A percentile compares a stretch with the other conserved stretches of the same genome.
phyloP scores from a whole-genome alignment of 1,140 invertebrate species.

The Calephelis nemesis region DNA sequence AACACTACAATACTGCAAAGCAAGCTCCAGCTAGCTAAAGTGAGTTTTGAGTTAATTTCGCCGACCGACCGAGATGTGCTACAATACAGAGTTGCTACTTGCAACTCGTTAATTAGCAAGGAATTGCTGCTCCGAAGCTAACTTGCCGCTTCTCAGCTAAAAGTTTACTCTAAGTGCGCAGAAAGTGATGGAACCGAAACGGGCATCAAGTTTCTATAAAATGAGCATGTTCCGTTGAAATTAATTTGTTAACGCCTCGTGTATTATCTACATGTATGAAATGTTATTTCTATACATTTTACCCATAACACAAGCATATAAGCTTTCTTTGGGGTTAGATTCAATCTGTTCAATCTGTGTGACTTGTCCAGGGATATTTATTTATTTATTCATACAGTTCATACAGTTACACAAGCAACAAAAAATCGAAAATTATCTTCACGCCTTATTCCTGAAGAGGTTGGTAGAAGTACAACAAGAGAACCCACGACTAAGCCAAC shows the following conservation, averaged over 20 bases:
- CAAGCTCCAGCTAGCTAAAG: conserved; percentile 5
- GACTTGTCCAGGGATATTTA: too few relatives aligned
- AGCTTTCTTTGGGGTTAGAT: too few relatives aligned
- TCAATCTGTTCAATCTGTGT: too few relatives aligned
- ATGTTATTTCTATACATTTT: too few relatives aligned
- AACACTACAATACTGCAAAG: conserved; percentile 1
- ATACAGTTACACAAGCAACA: too few relatives aligned
- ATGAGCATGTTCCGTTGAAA: conserved; percentile 2
- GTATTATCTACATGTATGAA: too few relatives aligned
- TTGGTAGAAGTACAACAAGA: too few relatives aligned
- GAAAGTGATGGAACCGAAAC: conserved; percentile 14
- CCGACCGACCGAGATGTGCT: conserved; percentile 17
- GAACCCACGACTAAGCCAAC: too few relatives aligned
- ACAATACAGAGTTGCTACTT: conserved; percentile 16
- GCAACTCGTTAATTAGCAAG: conserved; percentile 18
- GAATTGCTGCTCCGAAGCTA: conserved; percentile 17
- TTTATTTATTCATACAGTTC: too few relatives aligned
- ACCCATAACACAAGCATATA: too few relatives aligned
- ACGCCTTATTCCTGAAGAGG: too few relatives aligned
- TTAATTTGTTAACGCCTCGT: not conserved
- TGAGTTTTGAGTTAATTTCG: conserved; percentile 17
- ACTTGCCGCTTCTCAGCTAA: conserved; percentile 15
- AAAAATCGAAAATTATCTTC: too few relatives aligned
- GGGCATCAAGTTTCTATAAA: conserved; percentile 2
- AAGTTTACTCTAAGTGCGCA: conserved; percentile 15